phyloP scores from a whole-genome alignment of 1,140 invertebrate species.

The Hesperophylax magnus region DNA sequence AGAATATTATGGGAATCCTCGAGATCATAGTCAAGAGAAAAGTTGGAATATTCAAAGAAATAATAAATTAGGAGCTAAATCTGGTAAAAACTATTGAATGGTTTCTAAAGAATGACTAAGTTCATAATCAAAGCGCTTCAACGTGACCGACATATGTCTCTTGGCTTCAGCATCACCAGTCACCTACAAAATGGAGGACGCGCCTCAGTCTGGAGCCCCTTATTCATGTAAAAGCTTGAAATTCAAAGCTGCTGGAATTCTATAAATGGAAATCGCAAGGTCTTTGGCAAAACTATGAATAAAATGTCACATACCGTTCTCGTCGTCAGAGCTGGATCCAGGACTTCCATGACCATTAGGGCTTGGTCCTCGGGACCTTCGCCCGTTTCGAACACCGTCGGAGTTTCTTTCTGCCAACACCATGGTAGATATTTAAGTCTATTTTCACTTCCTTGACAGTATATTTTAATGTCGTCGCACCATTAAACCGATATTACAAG shows the following conservation, averaged over 20 bases:
- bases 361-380: slow-evolving; percentile 89
- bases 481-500: slow-evolving; percentile 7
- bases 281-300: slow-evolving; percentile 1
- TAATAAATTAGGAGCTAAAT: too few species aligned
- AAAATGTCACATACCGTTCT: slow-evolving; percentile 78
- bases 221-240: slow-evolving; percentile 31
- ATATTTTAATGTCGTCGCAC: slow-evolving; percentile 11
- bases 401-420: slow-evolving; percentile 89
- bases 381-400: slow-evolving; percentile 87
- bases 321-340: slow-evolving; percentile 85
- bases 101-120: background rate
- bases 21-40: slow-evolving; percentile 13
- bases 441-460: slow-evolving; percentile 8
- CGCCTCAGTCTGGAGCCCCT: slow-evolving; percentile 36
- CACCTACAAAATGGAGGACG: slow-evolving; percentile 49
- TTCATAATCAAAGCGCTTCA: background rate
- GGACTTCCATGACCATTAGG: slow-evolving; percentile 87
- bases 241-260: background rate
- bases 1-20: background rate
- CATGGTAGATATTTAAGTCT: slow-evolving; percentile 70
- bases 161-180: slow-evolving; percentile 32
- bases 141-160: slow-evolving; percentile 32
- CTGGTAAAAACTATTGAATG: background rate
- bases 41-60: too few species aligned
- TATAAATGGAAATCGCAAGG: slow-evolving; percentile 17